Conservation (phyloP, 2,888 invertebrate genomes). For the Acronicta alni region DNA sequence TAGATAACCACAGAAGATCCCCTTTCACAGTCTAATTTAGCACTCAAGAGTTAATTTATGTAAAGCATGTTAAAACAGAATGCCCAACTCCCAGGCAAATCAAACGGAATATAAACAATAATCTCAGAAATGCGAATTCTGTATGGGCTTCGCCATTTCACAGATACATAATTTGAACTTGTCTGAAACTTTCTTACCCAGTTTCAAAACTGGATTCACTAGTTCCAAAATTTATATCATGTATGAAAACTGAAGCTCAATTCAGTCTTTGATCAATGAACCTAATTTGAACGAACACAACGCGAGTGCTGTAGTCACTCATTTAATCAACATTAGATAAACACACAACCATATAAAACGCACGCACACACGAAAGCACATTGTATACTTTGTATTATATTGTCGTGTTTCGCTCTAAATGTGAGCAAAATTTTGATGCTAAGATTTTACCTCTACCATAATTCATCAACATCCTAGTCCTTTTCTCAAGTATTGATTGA, state of each 20-base stretch:
- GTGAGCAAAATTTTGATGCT: slow-evolving; percentile 4
- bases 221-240: no score
- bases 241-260: slow-evolving; percentile 3
- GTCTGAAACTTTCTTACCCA: no score
- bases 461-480: background rate
- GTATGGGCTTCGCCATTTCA: background rate
- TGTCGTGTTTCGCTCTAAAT: slow-evolving; percentile 32
- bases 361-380: slow-evolving; percentile 47
- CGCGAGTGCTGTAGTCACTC: slow-evolving; percentile 15
- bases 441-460: slow-evolving; percentile 19
- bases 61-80: background rate
- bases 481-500: background rate
- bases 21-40: background rate
- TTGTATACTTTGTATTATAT: slow-evolving; percentile 48
- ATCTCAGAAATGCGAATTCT: background rate
- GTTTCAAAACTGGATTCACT: background rate
- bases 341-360: slow-evolving; percentile 54
- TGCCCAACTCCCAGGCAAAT: background rate
- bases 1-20: no score
- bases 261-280: slow-evolving; percentile 34
- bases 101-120: background rate
- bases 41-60: background rate
- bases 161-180: no score
- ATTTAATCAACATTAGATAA: slow-evolving; percentile 42
- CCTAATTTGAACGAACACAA: slow-evolving; percentile 51